Evolutionary conservation across 1,140 invertebrate species (phyloP).

Genomic region (Littorina saxatilis): DNA sequence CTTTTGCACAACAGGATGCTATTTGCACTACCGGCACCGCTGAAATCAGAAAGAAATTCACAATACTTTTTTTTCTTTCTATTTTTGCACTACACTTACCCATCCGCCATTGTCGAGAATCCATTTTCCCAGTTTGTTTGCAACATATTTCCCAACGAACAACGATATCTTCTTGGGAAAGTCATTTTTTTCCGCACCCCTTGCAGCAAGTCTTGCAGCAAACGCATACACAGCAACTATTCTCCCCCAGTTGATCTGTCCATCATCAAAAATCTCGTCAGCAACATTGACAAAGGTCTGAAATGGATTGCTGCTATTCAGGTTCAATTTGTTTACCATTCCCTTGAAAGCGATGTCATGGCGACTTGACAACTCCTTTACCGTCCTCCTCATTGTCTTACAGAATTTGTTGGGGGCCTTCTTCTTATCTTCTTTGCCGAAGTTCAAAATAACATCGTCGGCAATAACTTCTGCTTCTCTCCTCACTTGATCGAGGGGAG

Average conservation of each 20-base stretch:
- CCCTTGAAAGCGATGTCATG: constrained; percentile 80
- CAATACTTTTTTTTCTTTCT: too few relatives aligned
- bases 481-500: constrained; percentile 65
- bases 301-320: constrained; percentile 78
- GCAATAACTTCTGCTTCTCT: constrained; percentile 68
- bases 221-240: constrained; percentile 81
- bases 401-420: constrained; percentile 65
- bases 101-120: constrained; percentile 76
- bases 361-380: constrained; percentile 75
- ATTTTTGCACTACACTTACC: too few relatives aligned
- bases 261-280: constrained; percentile 80
- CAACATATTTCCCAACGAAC: constrained; percentile 75
- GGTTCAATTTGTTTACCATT: constrained; percentile 80
- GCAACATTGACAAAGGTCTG: constrained; percentile 79
- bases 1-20: too few relatives aligned
- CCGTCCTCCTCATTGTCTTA: constrained; percentile 72
- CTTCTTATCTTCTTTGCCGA: constrained; percentile 52
- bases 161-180: constrained; percentile 72
- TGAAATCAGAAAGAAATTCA: too few relatives aligned
- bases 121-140: constrained; percentile 74
- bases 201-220: constrained; percentile 78
- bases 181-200: constrained; percentile 74
- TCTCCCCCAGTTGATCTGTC: constrained; percentile 80
- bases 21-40: too few relatives aligned
- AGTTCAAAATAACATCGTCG: constrained; percentile 62